Percentiles rank a stretch among this genome's conserved stretches.
Conservation (phyloP, 2,113 vertebrate species). For the Embiotoca jacksoni region DNA sequence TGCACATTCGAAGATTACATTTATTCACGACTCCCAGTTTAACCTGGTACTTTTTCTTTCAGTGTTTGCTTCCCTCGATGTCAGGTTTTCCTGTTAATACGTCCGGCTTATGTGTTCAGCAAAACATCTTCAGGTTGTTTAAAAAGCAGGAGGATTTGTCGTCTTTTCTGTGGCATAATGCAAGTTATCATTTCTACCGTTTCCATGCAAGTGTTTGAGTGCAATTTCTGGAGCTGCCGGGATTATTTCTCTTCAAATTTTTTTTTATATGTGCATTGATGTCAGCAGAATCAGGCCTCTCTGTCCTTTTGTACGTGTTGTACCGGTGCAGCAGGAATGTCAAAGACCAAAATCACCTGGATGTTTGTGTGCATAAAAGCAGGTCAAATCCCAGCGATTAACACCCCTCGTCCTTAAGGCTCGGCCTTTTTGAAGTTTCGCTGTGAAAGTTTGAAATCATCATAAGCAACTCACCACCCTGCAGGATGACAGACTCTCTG, state of each 20-base stretch:
- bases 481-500: too few relatives aligned
- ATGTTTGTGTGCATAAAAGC: slow-evolving; percentile 2
- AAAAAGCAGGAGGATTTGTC: background rate
- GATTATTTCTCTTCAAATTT: too few relatives aligned
- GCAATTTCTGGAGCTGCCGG: too few relatives aligned
- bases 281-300: background rate
- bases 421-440: background rate
- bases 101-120: background rate
- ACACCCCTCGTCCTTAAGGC: background rate
- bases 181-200: background rate
- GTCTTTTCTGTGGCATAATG: background rate
- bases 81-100: background rate
- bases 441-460: background rate
- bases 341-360: background rate
- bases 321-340: slow-evolving; percentile 2
- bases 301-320: background rate
- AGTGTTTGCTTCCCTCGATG: background rate
- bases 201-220: background rate
- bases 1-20: too few relatives aligned
- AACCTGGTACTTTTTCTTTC: background rate
- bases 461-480: background rate
- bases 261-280: too few relatives aligned
- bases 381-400: slow-evolving; percentile 7
- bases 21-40: too few relatives aligned
- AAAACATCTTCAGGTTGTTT: background rate